Conservation (phyloP, 2,888 invertebrate genomes). For the Cistogaster globosa region DNA sequence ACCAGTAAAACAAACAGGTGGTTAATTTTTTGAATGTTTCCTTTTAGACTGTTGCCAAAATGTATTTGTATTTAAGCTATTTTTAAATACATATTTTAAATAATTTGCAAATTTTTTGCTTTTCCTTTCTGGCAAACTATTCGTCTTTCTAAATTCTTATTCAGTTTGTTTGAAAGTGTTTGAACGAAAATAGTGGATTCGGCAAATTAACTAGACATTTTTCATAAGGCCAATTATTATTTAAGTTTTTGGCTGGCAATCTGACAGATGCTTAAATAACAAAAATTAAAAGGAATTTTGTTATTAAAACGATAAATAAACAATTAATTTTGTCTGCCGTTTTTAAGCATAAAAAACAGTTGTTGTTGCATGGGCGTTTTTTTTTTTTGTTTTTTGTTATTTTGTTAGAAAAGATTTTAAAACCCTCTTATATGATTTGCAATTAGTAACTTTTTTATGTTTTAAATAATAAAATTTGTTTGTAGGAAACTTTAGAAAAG, state of each 20-base stretch:
- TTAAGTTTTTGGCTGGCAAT: neutral
- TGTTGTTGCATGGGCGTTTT: neutral
- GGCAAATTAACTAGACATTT: slow-evolving; percentile 38
- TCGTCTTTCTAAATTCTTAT: neutral
- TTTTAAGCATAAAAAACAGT: neutral
- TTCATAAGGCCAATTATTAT: slow-evolving; percentile 19
- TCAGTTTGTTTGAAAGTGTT: neutral
- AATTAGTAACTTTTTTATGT: neutral
- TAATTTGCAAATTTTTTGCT: neutral
- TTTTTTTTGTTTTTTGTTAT: neutral
- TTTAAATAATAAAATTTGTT: neutral
- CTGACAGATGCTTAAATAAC: slow-evolving; percentile 29
- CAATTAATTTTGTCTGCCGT: slow-evolving; percentile 29
- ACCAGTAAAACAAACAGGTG: slow-evolving; percentile 11
- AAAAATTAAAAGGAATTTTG: slow-evolving; percentile 13
- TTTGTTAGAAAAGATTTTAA: slow-evolving; percentile 15
- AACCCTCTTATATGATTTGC: slow-evolving; percentile 3
- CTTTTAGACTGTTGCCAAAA: neutral
- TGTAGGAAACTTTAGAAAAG: neutral
- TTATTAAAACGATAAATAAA: slow-evolving; percentile 30
- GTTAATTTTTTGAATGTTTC: neutral
- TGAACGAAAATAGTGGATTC: neutral
- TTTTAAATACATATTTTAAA: no score
- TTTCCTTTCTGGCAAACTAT: neutral
- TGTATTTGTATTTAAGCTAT: no score